Base-by-base conservation (phyloP, 2,797 vertebrate genomes). In the Enteromius mattozi region DNA sequence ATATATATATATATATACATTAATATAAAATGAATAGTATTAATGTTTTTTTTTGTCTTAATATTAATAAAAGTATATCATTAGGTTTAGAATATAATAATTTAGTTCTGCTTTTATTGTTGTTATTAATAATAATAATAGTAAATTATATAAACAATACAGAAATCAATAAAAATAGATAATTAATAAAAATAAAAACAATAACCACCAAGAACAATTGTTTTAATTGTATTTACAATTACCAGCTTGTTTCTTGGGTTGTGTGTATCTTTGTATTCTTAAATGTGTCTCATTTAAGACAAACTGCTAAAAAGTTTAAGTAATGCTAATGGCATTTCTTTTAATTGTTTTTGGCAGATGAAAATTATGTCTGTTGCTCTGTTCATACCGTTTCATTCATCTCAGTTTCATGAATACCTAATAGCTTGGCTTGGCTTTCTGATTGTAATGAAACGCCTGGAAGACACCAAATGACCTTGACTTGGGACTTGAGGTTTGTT, bases 401-500 rank as follows among this genome's bases (percentile, higher is more conserved):
- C 56, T 71, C 45, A 30, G 66, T 19, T 5, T 47, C 17, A 51
- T 82, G 59, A 37, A 83, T 49, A 51, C 8, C 30, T 30, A 76
- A 83, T n/a, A 30, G 51, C 51, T 42, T 49, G 21, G 61, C 42
- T 68, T 76, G 42, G 63, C 16, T 68, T 76, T 77, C 33, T 49
- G 54, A 70, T 45, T 9, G 61, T 37, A 45, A 21, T 19, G 19
- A 75, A 82, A 37, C 1, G 51, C 5, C 14, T 8, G 33, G 12
- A 56, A 71, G 65, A 51, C 10, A 16, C 42, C 13, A 6, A 69
- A 45, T 51, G 83, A 78, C 68, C 83, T 84, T 84, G 76, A 78
- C 66, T 27, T 63, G 49, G 30, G 68, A 59, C 68, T 79, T n/a
- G 66, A 35, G 76, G 14, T 79, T 79, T 83, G 42, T 54, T 83